phyloP scores from a whole-genome alignment of 30 jellyfish, hydroid and myxozoan species.

The Rhopilema esculentum region DNA sequence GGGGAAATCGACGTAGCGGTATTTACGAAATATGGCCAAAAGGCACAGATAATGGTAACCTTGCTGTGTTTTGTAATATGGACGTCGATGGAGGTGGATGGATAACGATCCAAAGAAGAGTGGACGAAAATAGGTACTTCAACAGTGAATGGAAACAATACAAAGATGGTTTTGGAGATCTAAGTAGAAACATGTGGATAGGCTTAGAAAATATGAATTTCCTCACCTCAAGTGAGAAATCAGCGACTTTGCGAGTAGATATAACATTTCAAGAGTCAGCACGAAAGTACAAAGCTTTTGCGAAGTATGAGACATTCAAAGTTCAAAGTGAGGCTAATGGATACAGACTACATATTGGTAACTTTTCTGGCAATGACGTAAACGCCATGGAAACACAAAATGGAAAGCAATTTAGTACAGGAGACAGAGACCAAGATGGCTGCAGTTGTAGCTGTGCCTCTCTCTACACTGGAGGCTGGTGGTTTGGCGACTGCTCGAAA shows the following conservation, averaged over 20 bases:
- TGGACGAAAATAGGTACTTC: not conserved
- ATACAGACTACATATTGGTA: not conserved
- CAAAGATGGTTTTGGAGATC: constrained; percentile 23
- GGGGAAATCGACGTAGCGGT: constrained; percentile 14
- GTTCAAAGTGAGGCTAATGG: not conserved
- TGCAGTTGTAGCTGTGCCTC: not conserved
- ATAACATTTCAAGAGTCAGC: not conserved
- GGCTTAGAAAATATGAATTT: constrained; percentile 2
- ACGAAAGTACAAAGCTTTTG: not conserved
- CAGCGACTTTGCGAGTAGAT: not conserved
- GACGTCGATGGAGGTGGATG: constrained; percentile 12
- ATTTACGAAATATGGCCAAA: constrained; percentile 7
- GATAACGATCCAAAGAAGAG: constrained; percentile 23
- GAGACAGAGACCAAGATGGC: constrained; percentile 9
- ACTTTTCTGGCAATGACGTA: not conserved
- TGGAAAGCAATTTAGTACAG: constrained; percentile 19
- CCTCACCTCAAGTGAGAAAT: not conserved
- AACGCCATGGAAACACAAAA: constrained; percentile 10
- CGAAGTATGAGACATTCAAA: not conserved
- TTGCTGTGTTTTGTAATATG: constrained; percentile 3
- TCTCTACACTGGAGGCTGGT: constrained; percentile 22
- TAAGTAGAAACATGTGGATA: constrained; percentile 5
- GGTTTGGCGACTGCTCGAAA: constrained; percentile 12
- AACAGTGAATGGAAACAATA: constrained; percentile 2
- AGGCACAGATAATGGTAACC: not conserved